phyloP scores from a whole-genome alignment of 2,113 vertebrate species.

The Lepisosteus oculatus region DNA sequence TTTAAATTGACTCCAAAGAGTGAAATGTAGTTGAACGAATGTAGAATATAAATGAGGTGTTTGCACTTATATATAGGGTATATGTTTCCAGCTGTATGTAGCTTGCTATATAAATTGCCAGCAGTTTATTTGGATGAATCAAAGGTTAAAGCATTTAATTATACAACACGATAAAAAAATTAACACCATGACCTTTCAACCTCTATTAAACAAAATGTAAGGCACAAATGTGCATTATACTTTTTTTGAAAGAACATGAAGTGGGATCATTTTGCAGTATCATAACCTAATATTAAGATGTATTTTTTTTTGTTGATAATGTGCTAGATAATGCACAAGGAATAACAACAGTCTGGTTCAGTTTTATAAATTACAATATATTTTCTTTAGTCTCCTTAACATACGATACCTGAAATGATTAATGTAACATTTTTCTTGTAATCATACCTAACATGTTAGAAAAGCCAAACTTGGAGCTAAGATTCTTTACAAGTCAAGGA shows the following conservation, averaged over 20 bases:
- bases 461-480: too few relatives aligned
- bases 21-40: slow-evolving; percentile 44
- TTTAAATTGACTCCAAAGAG: slow-evolving; percentile 48
- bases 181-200: slow-evolving; percentile 13
- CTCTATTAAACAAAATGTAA: slow-evolving; percentile 17
- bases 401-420: too few relatives aligned
- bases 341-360: too few relatives aligned
- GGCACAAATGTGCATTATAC: slow-evolving; percentile 25
- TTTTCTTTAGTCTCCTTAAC: too few relatives aligned
- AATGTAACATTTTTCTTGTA: too few relatives aligned
- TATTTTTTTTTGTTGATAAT: too few relatives aligned
- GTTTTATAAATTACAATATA: too few relatives aligned
- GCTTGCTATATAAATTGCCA: slow-evolving; percentile 36
- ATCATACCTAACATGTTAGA: too few relatives aligned
- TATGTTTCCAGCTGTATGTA: slow-evolving; percentile 41
- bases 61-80: slow-evolving; percentile 50
- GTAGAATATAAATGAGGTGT: slow-evolving; percentile 46
- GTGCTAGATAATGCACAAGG: too few relatives aligned
- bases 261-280: too few relatives aligned
- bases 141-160: slow-evolving; percentile 30
- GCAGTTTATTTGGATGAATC: slow-evolving; percentile 19
- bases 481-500: too few relatives aligned
- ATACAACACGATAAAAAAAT: slow-evolving; percentile 19
- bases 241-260: not conserved
- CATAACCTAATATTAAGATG: too few relatives aligned